These are phyloP conservation scores for Augochlora pura DNA, from an alignment of 1,140 invertebrate species.

Conservation along the genomic window DNA sequence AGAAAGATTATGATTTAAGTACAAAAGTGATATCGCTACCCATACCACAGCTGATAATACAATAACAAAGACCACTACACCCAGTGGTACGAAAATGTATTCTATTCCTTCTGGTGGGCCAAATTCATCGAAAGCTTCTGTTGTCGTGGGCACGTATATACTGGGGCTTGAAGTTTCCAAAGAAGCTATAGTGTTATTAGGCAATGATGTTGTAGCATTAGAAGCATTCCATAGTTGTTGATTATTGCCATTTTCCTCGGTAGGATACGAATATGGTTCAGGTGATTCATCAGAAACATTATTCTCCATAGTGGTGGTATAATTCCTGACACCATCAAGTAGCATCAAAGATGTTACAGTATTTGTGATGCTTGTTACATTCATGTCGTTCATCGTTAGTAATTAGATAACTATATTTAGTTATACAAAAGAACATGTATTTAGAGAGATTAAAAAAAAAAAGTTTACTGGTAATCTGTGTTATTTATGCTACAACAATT, in stretches of 20 bases:
- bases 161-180: slow-evolving; percentile 54
- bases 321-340: slow-evolving; percentile 9
- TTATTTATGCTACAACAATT: slow-evolving; percentile 4
- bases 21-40: slow-evolving; percentile 64
- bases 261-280: slow-evolving; percentile 31
- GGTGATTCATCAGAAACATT: slow-evolving; percentile 23
- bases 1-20: slow-evolving; percentile 37
- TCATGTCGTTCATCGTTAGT: slow-evolving; percentile 21
- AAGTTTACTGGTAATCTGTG: neutral
- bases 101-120: slow-evolving; percentile 77
- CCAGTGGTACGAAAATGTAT: slow-evolving; percentile 79
- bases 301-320: slow-evolving; percentile 1
- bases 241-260: slow-evolving; percentile 38
- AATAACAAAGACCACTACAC: slow-evolving; percentile 78
- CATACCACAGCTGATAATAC: slow-evolving; percentile 78
- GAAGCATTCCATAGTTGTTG: slow-evolving; percentile 56
- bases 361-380: slow-evolving; percentile 13
- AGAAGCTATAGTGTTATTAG: slow-evolving; percentile 34
- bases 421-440: neutral
- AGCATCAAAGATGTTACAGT: neutral
- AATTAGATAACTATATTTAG: neutral
- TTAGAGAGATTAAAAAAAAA: neutral
- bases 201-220: slow-evolving; percentile 49
- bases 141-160: slow-evolving; percentile 61
- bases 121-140: slow-evolving; percentile 75